A percentile compares a stretch with the other conserved stretches of the same genome.
Conservation (phyloP, 2,888 invertebrate genomes). For the Megamerina dolium region DNA sequence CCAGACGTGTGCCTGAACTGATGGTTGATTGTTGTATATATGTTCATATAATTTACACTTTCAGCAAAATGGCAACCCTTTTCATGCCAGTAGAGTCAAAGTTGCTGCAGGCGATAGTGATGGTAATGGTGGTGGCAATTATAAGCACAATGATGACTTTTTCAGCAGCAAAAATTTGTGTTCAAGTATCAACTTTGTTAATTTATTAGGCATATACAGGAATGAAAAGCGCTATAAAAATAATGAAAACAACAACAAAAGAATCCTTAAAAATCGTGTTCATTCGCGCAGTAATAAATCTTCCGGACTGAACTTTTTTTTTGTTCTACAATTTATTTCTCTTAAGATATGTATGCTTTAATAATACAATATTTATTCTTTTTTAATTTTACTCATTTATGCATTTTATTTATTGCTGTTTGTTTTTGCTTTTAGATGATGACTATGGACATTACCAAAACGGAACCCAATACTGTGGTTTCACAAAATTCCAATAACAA, state of each 20-base stretch:
- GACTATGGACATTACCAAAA: constrained; percentile 86
- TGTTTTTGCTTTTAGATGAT: constrained; percentile 53
- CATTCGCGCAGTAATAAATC: constrained; percentile 12
- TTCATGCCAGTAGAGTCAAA: constrained; percentile 1
- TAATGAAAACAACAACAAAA: background rate
- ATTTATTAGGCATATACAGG: constrained; percentile 13
- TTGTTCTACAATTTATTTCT: constrained; percentile 11
- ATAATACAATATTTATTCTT: background rate
- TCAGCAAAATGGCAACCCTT: constrained; percentile 7
- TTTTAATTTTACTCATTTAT: background rate
- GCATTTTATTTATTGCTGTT: constrained; percentile 6
- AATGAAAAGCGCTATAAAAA: background rate
- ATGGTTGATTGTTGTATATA: constrained; percentile 5
- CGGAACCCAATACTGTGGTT: constrained; percentile 54
- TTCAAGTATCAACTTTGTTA: constrained; percentile 9
- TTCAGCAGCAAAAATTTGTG: constrained; percentile 1
- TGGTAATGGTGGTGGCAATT: constrained; percentile 13
- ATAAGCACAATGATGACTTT: constrained; percentile 11
- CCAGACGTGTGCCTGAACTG: constrained; percentile 6
- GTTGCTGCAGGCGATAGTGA: background rate
- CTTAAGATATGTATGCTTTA: background rate
- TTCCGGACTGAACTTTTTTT: constrained; percentile 5
- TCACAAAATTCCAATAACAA: constrained; percentile 37
- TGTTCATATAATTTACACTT: constrained; percentile 10
- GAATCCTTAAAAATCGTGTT: background rate